Percentiles rank a stretch among this genome's conserved stretches.
Evolutionary conservation across 2,113 vertebrate genomes (phyloP).

Genomic region (Hippocampus zosterae): DNA sequence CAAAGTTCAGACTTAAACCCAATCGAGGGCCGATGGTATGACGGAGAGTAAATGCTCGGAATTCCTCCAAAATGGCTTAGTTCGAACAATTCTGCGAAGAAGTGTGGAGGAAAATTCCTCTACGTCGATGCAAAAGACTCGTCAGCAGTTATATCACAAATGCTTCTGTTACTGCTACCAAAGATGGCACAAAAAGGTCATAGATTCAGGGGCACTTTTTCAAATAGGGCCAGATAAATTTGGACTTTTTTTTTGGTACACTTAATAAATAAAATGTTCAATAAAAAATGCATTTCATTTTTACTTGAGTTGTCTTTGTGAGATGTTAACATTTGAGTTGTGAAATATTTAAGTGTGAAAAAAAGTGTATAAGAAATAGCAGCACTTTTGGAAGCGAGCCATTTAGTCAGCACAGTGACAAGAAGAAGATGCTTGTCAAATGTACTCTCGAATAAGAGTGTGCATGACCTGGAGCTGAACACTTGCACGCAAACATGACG

Average conservation of each 20-base stretch:
- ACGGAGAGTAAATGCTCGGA: not conserved
- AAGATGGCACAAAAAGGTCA: no score
- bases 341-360: no score
- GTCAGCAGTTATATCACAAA: no score
- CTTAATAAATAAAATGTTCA: not conserved
- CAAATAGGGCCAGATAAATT: no score
- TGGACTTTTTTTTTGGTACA: no score
- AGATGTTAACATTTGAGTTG: not conserved
- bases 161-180: no score
- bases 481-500: slow-evolving; percentile 30
- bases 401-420: not conserved
- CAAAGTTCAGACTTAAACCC: not conserved
- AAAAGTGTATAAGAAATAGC: no score
- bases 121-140: not conserved
- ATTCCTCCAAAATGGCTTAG: not conserved
- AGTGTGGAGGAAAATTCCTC: not conserved
- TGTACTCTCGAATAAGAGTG: not conserved
- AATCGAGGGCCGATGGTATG: not conserved
- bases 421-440: not conserved
- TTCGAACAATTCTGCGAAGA: not conserved
- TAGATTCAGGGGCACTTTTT: no score
- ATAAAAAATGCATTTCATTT: not conserved
- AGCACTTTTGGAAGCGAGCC: no score
- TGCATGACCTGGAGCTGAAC: slow-evolving; percentile 8
- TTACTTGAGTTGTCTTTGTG: not conserved